Percentiles rank a stretch among this genome's conserved stretches.
phyloP scores from a whole-genome alignment of 2,888 invertebrate species.

The Scelioninae gen. 1 region DNA sequence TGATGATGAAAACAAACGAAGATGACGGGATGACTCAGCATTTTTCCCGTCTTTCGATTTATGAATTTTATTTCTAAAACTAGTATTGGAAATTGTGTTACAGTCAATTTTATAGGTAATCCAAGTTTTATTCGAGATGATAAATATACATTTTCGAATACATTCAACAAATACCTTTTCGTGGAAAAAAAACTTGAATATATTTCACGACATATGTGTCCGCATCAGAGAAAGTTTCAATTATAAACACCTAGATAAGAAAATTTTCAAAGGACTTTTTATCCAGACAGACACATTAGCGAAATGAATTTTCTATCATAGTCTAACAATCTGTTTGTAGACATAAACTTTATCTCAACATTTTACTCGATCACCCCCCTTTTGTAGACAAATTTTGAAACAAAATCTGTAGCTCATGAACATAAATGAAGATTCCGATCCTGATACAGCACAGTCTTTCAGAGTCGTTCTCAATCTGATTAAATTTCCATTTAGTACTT shows the following conservation, averaged over 20 bases:
- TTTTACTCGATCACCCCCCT: constrained; percentile 31
- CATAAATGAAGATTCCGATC: constrained; percentile 55
- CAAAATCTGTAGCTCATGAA: constrained; percentile 61
- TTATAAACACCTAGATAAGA: neutral
- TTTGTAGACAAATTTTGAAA: constrained; percentile 57
- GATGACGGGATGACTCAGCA: too few species aligned
- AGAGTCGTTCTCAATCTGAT: constrained; percentile 54
- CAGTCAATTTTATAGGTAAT: too few species aligned
- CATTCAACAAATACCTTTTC: too few species aligned
- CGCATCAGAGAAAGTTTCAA: too few species aligned
- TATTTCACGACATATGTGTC: too few species aligned
- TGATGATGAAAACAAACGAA: too few species aligned
- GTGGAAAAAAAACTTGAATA: too few species aligned
- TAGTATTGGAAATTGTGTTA: too few species aligned
- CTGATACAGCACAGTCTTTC: constrained; percentile 50
- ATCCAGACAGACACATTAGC: constrained; percentile 39
- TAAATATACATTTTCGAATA: too few species aligned
- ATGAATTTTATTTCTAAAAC: too few species aligned
- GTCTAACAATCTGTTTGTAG: constrained; percentile 55
- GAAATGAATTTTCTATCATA: constrained; percentile 58
- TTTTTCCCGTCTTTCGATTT: too few species aligned
- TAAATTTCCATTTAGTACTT: constrained; percentile 57
- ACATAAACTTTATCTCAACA: constrained; percentile 42
- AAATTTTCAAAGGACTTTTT: constrained; percentile 24
- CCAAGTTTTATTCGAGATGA: too few species aligned